Base-by-base conservation (phyloP, 1,140 invertebrate genomes). In the Mya arenaria region DNA sequence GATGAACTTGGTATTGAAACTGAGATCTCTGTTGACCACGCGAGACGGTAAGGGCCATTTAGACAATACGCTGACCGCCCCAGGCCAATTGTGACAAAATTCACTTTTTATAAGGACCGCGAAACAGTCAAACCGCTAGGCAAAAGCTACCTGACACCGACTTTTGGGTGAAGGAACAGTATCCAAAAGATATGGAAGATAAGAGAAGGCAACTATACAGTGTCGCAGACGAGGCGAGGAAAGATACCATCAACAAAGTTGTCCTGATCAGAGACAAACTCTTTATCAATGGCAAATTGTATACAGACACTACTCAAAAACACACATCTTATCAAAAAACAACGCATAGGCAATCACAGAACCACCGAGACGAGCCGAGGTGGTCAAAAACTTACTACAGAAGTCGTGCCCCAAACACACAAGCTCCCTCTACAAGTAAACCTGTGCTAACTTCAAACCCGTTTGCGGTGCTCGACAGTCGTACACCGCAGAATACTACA, bases 141-240 rank as follows among this genome's bases (percentile, higher is more conserved):
- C 13, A 15, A 23, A 71, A 25, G n/a, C 68, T 71, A 28, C 36
- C 15, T 15, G 32, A 39, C 19, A 48, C 41, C 1, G 28, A 71
- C 6, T 48, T 15, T n/a, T 71, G 17, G 39, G 37, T 73, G 10
- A 73, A 58, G 10, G 71, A 73, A 10, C 71, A 73, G 32, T 73
- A 25, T 58, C 71, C 71, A n/a, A 10, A 23, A 36, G 71, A 58
- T 56, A 73, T 73, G 13, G 71, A 73, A 58, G 48, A 58, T n/a
- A 48, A 32, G 10, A 55, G 48, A 32, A 55, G 52, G 15, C 48
- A 13, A 23, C 30, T 73, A 4, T 48, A 55, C 34, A 48, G 19
- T 17, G 28, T 73, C 23, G 71, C 71, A 13, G 52, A 73, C 28
- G 17, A 30, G 4, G 55, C 44, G 15, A 41, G 48, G 19, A 10